Conservation (phyloP, 2,888 invertebrate genomes). For the Erpobdella octoculata region DNA sequence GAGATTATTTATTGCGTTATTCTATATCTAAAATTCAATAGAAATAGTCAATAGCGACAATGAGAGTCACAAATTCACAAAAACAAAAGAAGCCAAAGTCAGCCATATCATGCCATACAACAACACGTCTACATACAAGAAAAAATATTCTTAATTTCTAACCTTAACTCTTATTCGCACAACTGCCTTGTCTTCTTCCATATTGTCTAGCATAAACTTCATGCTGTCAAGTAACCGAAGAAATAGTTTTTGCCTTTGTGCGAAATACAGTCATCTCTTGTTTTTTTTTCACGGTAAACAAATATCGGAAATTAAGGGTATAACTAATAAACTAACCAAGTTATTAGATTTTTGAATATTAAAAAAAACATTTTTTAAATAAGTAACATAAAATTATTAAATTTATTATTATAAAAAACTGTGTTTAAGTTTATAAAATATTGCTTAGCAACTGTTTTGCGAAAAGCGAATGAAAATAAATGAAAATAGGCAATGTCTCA, state of each 20-base stretch:
- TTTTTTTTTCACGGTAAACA: neutral
- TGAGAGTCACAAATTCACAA: neutral
- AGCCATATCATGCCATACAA: neutral
- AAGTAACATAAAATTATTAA: too few species aligned
- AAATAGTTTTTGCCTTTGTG: too few species aligned
- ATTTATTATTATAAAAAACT: too few species aligned
- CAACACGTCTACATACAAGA: neutral
- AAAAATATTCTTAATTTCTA: neutral
- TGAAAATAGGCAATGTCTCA: too few species aligned
- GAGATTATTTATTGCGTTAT: neutral
- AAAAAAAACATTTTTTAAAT: too few species aligned
- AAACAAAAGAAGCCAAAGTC: neutral
- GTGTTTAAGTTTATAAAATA: too few species aligned
- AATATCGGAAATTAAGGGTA: too few species aligned
- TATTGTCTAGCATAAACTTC: neutral
- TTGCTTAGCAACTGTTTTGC: too few species aligned
- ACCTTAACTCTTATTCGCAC: conserved; percentile 32
- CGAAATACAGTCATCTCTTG: too few species aligned
- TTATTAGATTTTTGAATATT: too few species aligned
- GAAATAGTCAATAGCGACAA: neutral
- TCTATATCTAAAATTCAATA: neutral
- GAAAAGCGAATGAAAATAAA: too few species aligned
- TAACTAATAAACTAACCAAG: too few species aligned
- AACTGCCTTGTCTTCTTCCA: conserved; percentile 21
- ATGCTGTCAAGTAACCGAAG: neutral